A percentile compares a stretch with the other conserved stretches of the same genome.
These are phyloP conservation scores for Hoplias malabaricus DNA, from an alignment of 2,113 vertebrate species.

Conservation along the genomic window DNA sequence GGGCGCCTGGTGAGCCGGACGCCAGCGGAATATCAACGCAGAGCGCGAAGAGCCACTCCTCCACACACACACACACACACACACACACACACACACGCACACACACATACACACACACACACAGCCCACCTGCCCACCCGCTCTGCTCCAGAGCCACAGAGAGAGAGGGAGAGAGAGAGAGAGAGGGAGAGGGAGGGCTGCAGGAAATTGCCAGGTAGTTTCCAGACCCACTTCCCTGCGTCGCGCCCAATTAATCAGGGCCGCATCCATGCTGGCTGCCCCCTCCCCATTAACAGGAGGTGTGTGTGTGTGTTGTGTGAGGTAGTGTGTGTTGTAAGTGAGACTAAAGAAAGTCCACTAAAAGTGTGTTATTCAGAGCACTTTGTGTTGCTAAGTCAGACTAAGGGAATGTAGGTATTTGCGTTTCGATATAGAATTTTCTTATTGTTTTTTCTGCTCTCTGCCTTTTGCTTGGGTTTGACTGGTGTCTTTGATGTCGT, in stretches of 20 bases:
- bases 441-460: background rate
- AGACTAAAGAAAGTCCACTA: background rate
- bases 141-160: constrained; percentile 38
- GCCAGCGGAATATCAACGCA: constrained; percentile 79
- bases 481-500: background rate
- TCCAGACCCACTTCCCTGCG: constrained; percentile 79
- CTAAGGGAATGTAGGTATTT: background rate
- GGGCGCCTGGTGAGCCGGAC: constrained; percentile 77
- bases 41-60: constrained; percentile 66
- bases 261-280: constrained; percentile 76
- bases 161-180: constrained; percentile 12
- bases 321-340: background rate
- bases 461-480: background rate
- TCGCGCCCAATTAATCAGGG: constrained; percentile 81
- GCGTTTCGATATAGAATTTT: background rate
- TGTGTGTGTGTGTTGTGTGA: constrained; percentile 4
- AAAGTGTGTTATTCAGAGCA: background rate
- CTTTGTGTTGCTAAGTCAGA: background rate
- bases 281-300: constrained; percentile 47
- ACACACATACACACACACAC: constrained; percentile 67
- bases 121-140: too few species aligned
- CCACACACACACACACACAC: constrained; percentile 61
- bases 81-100: constrained; percentile 60
- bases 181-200: constrained; percentile 50
- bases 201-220: constrained; percentile 80